Base-by-base conservation (phyloP, 2,797 vertebrate species). In the Nyctibius grandis region DNA sequence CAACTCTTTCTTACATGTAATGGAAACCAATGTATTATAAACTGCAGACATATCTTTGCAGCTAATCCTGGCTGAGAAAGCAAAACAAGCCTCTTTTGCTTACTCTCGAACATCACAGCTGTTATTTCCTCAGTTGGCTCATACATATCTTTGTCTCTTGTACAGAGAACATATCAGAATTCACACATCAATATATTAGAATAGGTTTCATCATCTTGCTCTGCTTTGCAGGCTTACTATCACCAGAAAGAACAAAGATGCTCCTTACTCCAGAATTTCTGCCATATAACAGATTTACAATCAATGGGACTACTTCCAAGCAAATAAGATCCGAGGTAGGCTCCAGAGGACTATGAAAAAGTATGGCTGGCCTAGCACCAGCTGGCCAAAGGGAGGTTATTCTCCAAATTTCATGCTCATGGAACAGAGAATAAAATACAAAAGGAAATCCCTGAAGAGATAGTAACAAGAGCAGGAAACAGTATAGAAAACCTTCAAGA, bases 361-460 rank as follows among this genome's bases (percentile, higher is more conserved):
- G 12, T 51, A 85, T 68, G 44, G 22, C n/a, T 97, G 80, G 93
- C 80, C 57, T 31, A 80, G 51, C 36, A 86, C 53, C 94, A 96
- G 88, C 83, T 89, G 90, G 88, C 23, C 74, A 85, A 51, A 57
- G 56, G n/a, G 34, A 89, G 48, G 28, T 82, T 92, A 60, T 57
- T 76, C 80, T 91, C 56, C 56, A 77, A 54, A 93, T 79, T 47
- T 65, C 70, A 83, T 5, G 2, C 17, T 87, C 31, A 42, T 34
- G 70, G 42, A 89, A 87, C 0, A 4, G 48, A 65, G n/a, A 82
- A 40, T 40, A 74, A 76, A 91, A 76, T 28, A 75, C 3, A 2
- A 86, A 91, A 21, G 38, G 63, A 45, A 96, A 93, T 93, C 79
- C 65, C 54, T 85, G 40, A 74, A 87, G 84, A 94, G 48, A 45